Evolutionary conservation across 2,888 invertebrate species (phyloP).

Genomic region (Leucoma salicis): DNA sequence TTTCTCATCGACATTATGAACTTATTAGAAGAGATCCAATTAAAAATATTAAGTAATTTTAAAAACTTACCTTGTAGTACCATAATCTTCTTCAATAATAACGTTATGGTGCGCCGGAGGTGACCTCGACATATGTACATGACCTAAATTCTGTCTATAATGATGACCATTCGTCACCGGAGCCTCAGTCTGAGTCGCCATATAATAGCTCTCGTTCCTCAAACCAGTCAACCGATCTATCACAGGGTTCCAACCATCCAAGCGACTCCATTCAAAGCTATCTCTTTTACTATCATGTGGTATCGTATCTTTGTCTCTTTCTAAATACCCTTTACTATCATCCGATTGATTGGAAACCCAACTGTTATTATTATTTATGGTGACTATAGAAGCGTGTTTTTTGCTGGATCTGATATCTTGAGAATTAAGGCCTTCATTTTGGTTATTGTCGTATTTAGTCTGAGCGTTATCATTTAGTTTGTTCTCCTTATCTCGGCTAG

Average conservation of each 20-base stretch:
- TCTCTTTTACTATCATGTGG: slow-evolving; percentile 76
- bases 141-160: slow-evolving; percentile 60
- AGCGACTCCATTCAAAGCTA: slow-evolving; percentile 81
- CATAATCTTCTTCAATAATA: slow-evolving; percentile 85
- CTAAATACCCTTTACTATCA: slow-evolving; percentile 74
- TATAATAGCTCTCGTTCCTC: slow-evolving; percentile 95
- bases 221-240: slow-evolving; percentile 92
- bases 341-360: slow-evolving; percentile 79
- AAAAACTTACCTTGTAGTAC: slow-evolving; percentile 53
- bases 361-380: slow-evolving; percentile 75
- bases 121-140: slow-evolving; percentile 70
- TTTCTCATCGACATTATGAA: too few species aligned
- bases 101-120: slow-evolving; percentile 81
- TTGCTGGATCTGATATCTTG: slow-evolving; percentile 58
- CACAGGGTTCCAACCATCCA: slow-evolving; percentile 92
- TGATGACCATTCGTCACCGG: slow-evolving; percentile 78
- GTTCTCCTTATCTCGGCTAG: slow-evolving; percentile 66
- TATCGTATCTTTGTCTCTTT: slow-evolving; percentile 71
- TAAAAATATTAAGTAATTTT: background rate
- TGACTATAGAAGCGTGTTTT: slow-evolving; percentile 75
- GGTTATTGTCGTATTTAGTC: slow-evolving; percentile 48
- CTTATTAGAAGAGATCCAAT: too few species aligned
- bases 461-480: slow-evolving; percentile 50
- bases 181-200: slow-evolving; percentile 86
- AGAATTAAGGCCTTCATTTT: slow-evolving; percentile 54